Evolutionary conservation across 1,140 invertebrate species (phyloP), one percentile per base, ranked within the genome.

Genomic region (Calephelis virginiensis): DNA sequence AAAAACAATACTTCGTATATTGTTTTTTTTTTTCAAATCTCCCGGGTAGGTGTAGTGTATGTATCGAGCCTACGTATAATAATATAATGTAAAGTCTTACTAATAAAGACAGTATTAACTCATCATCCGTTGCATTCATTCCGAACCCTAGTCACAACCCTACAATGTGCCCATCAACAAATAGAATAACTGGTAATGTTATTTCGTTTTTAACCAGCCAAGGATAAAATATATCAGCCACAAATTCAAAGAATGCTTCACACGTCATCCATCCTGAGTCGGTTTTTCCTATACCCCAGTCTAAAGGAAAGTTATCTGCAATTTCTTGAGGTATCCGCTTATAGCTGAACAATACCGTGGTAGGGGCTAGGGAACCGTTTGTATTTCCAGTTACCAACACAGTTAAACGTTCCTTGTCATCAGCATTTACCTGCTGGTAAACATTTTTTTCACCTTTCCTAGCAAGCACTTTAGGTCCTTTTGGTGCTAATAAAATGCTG

Each of bases 191-290:
- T 37, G 69, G 67, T 47, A 71, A 68, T 12, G 67, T 66, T 71
- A 70, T 67, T 68, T 70, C 28, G 60, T 71, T 70, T 71, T 72
- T 69, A 43, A 68, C 53, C 60, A 74, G 63, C 65, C 67, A 74
- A 50, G 72, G 69, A 74, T 71, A 60, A 63, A 74, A 74, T 64
- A 74, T 69, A 67, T 74, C 65, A 50, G 64, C 69, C 48, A 71
- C 48, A 67, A 71, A 70, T 75, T 75, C 70, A 71, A 66, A 75
- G 60, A 75, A 69, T 70, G 69, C 66, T 61, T 75, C 70, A 70
- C 73, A 71, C 17, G 69, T 74, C 72, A 74, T 74, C 67, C 72
- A 74, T 48, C 69, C 69, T 65, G 67, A 69, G 46, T 75, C 73
- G 10, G 63, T 72, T 75, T 70, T 75, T 70, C 70, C 70, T 37